Percentiles rank a stretch among this genome's conserved stretches.
Evolutionary conservation across 2,888 invertebrate species (phyloP).

Genomic region (Prosapia bicincta): DNA sequence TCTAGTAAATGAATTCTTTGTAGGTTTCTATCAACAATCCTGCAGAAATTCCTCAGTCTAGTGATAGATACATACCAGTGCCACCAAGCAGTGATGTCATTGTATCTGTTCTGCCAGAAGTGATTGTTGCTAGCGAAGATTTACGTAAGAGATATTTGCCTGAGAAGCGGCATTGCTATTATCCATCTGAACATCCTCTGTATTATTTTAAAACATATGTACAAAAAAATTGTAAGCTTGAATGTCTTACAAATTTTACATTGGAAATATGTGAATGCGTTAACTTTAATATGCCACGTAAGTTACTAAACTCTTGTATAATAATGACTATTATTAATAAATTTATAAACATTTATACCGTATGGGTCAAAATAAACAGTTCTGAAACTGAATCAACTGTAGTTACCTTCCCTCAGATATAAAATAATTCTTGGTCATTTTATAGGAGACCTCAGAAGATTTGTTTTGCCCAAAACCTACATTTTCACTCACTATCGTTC

Average conservation of each 20-base stretch:
- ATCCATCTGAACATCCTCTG: neutral
- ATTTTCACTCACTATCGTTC: too few relatives aligned
- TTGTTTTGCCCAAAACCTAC: too few relatives aligned
- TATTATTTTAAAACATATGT: neutral
- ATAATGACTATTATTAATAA: too few relatives aligned
- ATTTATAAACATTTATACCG: too few relatives aligned
- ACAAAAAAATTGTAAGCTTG: neutral
- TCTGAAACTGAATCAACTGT: too few relatives aligned
- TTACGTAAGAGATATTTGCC: neutral
- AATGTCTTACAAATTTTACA: neutral
- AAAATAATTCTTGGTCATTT: too few relatives aligned
- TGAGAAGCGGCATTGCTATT: neutral
- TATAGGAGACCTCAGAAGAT: too few relatives aligned
- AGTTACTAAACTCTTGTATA: too few relatives aligned
- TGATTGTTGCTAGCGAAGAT: neutral
- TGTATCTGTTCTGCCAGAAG: neutral
- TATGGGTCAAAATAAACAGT: too few relatives aligned
- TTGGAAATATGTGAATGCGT: neutral
- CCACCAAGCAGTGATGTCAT: neutral
- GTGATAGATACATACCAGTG: neutral
- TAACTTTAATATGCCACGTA: neutral
- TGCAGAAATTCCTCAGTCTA: neutral
- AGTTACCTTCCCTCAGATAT: too few relatives aligned
- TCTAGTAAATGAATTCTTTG: too few relatives aligned
- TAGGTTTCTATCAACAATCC: neutral